A percentile compares a stretch with the other conserved stretches of the same genome.
phyloP scores from a whole-genome alignment of 2,888 invertebrate species.

The Prosopocoilus inquinatus region DNA sequence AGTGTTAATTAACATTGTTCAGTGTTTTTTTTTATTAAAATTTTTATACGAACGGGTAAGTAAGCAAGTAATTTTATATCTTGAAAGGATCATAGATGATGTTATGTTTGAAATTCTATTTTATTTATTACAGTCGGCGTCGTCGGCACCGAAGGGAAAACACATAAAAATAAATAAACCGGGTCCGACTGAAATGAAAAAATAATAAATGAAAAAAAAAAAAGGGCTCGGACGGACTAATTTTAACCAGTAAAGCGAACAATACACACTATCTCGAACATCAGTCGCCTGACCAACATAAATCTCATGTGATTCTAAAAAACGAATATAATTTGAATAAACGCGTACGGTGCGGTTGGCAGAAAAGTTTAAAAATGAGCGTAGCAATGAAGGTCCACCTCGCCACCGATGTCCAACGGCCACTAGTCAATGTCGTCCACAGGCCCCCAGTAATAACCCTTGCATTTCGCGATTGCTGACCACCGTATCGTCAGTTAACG shows the following conservation, averaged over 20 bases:
- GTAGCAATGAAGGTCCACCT: conserved; percentile 18
- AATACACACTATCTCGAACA: conserved; percentile 23
- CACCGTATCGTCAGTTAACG: conserved; percentile 16
- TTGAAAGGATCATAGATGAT: too few relatives aligned
- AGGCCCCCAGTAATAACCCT: conserved; percentile 21
- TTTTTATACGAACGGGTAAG: too few relatives aligned
- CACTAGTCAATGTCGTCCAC: conserved; percentile 23
- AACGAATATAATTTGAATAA: conserved; percentile 18
- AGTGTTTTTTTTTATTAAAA: too few relatives aligned
- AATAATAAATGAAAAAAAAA: not conserved
- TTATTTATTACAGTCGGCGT: not conserved
- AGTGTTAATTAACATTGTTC: too few relatives aligned
- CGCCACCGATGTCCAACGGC: conserved; percentile 18
- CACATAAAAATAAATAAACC: too few relatives aligned
- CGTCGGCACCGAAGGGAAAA: not conserved
- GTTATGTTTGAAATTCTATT: too few relatives aligned
- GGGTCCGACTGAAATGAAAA: not conserved
- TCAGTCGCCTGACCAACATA: conserved; percentile 15
- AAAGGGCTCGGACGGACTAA: conserved; percentile 15
- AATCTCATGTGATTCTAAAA: conserved; percentile 15
- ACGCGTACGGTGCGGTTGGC: conserved; percentile 14
- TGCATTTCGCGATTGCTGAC: conserved; percentile 14
- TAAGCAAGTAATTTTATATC: too few relatives aligned
- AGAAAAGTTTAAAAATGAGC: conserved; percentile 20
- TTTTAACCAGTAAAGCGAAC: conserved; percentile 20